A percentile compares a stretch with the other conserved stretches of the same genome.
Conservation (phyloP, 2,888 invertebrate genomes). For the Venustoraphidia nigricollis region DNA sequence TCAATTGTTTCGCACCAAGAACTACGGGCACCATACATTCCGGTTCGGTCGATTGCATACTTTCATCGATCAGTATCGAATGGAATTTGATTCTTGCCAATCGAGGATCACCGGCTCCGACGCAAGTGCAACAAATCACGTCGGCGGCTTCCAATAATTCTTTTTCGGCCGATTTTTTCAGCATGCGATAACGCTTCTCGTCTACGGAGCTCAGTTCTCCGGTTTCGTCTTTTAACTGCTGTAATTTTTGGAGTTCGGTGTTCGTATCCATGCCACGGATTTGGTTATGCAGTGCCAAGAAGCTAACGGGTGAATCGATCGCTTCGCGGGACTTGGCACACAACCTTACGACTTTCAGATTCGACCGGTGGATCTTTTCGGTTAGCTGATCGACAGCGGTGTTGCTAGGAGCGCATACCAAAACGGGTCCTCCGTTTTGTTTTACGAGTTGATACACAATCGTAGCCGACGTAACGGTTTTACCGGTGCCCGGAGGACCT, state of each 20-base stretch:
- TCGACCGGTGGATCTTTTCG: slow-evolving; percentile 95
- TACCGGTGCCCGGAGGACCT: slow-evolving; percentile 94
- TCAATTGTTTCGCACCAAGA: slow-evolving; percentile 89
- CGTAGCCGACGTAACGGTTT: slow-evolving; percentile 98
- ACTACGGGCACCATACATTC: slow-evolving; percentile 99
- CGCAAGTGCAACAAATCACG: slow-evolving; percentile 98
- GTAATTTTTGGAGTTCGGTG: slow-evolving; percentile 85
- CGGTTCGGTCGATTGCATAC: slow-evolving; percentile 85
- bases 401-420: slow-evolving; percentile 98
- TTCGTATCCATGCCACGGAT: slow-evolving; percentile 88
- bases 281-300: slow-evolving; percentile 92
- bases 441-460: slow-evolving; percentile 96
- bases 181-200: slow-evolving; percentile 79
- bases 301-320: slow-evolving; percentile 94
- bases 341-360: slow-evolving; percentile 81
- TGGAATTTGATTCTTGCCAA: slow-evolving; percentile 88
- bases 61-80: slow-evolving; percentile 92
- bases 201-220: slow-evolving; percentile 93
- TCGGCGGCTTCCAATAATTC: slow-evolving; percentile 90
- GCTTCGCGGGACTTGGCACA: slow-evolving; percentile 98
- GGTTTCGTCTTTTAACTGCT: slow-evolving; percentile 94
- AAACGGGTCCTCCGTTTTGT: slow-evolving; percentile 83
- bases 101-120: slow-evolving; percentile 93
- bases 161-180: slow-evolving; percentile 83
- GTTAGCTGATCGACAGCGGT: slow-evolving; percentile 99